A percentile compares a stretch with the other conserved stretches of the same genome.
phyloP scores from a whole-genome alignment of 2,888 invertebrate genomes.

The Heliconius aoede region DNA sequence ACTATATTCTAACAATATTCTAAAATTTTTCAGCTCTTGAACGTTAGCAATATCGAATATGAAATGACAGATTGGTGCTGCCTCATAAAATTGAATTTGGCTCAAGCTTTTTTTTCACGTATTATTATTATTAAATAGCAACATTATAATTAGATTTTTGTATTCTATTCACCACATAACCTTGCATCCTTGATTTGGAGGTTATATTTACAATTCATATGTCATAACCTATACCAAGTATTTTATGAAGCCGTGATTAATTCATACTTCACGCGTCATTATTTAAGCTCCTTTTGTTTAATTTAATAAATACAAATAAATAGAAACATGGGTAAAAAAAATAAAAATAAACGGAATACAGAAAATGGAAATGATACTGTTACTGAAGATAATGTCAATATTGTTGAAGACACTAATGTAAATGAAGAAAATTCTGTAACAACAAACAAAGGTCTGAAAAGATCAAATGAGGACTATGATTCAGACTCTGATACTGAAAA shows the following conservation, averaged over 20 bases:
- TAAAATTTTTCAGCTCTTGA: too few species aligned
- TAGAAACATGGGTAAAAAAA: slow-evolving; percentile 44
- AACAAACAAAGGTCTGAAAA: slow-evolving; percentile 41
- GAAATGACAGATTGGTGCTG: too few species aligned
- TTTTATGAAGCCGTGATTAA: not conserved
- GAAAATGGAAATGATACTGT: slow-evolving; percentile 22
- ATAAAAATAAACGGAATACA: slow-evolving; percentile 40
- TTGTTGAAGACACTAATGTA: slow-evolving; percentile 45
- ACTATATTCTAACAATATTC: too few species aligned
- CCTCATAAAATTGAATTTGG: too few species aligned
- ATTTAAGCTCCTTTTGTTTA: too few species aligned
- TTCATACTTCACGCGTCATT: too few species aligned
- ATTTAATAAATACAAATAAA: slow-evolving; percentile 4
- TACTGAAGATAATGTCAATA: slow-evolving; percentile 25
- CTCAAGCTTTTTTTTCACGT: too few species aligned
- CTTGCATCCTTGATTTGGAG: not conserved
- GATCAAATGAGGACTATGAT: slow-evolving; percentile 56
- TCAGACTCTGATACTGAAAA: slow-evolving; percentile 57
- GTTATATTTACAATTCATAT: slow-evolving; percentile 17
- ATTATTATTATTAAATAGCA: too few species aligned
- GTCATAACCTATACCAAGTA: slow-evolving; percentile 24
- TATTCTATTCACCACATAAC: too few species aligned
- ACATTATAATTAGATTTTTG: too few species aligned
- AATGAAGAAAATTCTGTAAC: slow-evolving; percentile 48
- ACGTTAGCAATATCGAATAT: too few species aligned